phyloP scores from a whole-genome alignment of 2,888 invertebrate species.

The Adelphocoris suturalis region DNA sequence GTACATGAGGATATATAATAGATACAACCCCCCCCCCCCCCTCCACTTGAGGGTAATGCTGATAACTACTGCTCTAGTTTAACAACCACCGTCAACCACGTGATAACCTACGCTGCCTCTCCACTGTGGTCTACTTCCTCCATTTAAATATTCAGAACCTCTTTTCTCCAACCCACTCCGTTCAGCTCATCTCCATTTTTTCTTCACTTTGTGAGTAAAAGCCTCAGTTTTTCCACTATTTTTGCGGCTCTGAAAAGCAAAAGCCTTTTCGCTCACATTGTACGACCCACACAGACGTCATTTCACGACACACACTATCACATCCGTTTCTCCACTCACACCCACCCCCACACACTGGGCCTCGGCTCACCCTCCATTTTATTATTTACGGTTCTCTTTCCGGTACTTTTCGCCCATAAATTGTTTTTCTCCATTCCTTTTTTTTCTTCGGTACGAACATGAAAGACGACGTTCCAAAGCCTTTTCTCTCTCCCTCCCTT shows the following conservation, averaged over 20 bases:
- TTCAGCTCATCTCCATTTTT: neutral
- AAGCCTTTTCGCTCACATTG: neutral
- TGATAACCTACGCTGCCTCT: neutral
- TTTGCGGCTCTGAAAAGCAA: slow-evolving; percentile 4
- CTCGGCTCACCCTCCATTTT: slow-evolving; percentile 24
- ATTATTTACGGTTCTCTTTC: slow-evolving; percentile 10
- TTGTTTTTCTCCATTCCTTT: slow-evolving; percentile 20
- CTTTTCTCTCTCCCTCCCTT: neutral
- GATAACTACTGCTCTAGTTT: too few relatives aligned
- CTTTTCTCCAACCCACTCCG: neutral
- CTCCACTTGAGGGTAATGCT: too few relatives aligned
- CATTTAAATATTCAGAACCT: slow-evolving; percentile 35
- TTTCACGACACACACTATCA: neutral
- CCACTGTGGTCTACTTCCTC: neutral
- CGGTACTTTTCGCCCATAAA: slow-evolving; percentile 22
- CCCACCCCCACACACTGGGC: neutral
- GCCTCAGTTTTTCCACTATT: slow-evolving; percentile 22
- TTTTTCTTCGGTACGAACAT: slow-evolving; percentile 1
- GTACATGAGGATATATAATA: too few relatives aligned
- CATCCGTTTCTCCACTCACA: neutral
- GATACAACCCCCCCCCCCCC: too few relatives aligned
- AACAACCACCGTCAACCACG: neutral
- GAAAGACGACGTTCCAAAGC: slow-evolving; percentile 14
- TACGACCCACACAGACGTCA: neutral
- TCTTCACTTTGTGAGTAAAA: neutral